Percentiles rank a stretch among this genome's conserved stretches.
Evolutionary conservation across 2,888 invertebrate genomes (phyloP).

Genomic region (Noctuana brunneofusca): DNA sequence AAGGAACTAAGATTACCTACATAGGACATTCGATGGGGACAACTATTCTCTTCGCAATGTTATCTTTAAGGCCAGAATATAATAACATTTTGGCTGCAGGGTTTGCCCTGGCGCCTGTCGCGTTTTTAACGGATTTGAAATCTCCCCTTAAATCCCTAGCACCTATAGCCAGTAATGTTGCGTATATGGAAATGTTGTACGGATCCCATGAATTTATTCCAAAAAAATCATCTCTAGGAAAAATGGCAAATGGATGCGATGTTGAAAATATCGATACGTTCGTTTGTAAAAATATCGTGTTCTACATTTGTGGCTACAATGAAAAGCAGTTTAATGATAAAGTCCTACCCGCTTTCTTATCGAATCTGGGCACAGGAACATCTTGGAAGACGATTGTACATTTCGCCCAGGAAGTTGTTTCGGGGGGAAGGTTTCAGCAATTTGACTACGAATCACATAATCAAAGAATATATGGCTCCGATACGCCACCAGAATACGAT

Average conservation of each 20-base stretch:
- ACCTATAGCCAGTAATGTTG: constrained; percentile 83
- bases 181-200: constrained; percentile 84
- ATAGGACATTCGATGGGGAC: constrained; percentile 97
- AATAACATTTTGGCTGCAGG: constrained; percentile 85
- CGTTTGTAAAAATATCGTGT: constrained; percentile 88
- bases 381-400: constrained; percentile 89
- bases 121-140: constrained; percentile 84
- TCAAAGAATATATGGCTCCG: constrained; percentile 78
- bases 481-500: constrained; percentile 84
- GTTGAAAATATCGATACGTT: constrained; percentile 72
- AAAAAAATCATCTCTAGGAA: constrained; percentile 81
- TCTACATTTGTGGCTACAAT: constrained; percentile 88
- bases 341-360: constrained; percentile 86
- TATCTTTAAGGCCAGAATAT: constrained; percentile 86
- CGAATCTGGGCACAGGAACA: constrained; percentile 88
- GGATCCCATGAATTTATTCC: constrained; percentile 89
- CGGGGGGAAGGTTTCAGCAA: constrained; percentile 82
- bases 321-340: constrained; percentile 86
- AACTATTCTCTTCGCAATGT: constrained; percentile 88
- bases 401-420: constrained; percentile 83
- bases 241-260: constrained; percentile 83
- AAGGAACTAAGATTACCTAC: constrained; percentile 80
- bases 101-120: constrained; percentile 87
- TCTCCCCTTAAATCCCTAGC: constrained; percentile 87
- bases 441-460: constrained; percentile 88